phyloP scores from a whole-genome alignment of 2,113 vertebrate species.

The Paratilapia polleni region DNA sequence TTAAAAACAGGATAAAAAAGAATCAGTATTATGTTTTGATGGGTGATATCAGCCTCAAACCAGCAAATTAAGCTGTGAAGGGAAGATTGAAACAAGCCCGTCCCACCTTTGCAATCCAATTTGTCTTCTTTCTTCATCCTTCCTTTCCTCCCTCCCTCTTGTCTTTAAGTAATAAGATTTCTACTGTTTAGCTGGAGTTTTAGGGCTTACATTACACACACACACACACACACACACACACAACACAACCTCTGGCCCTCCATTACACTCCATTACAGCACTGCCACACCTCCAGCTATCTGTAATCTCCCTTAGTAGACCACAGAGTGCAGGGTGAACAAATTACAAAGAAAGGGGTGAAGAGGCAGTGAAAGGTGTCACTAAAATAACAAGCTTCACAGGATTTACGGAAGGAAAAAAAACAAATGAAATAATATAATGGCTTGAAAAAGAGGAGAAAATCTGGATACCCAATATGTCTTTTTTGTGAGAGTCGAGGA shows the following conservation, averaged over 20 bases:
- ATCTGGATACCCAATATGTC: constrained; percentile 22
- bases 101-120: constrained; percentile 59
- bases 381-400: constrained; percentile 40
- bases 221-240: constrained; percentile 5
- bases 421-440: constrained; percentile 40
- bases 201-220: constrained; percentile 10
- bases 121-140: constrained; percentile 49
- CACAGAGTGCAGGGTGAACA: constrained; percentile 27
- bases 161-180: constrained; percentile 72
- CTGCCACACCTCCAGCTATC: constrained; percentile 61
- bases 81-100: constrained; percentile 6
- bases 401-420: constrained; percentile 30
- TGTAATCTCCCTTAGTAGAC: constrained; percentile 57
- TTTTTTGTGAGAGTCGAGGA: constrained; percentile 43
- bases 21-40: constrained; percentile 23
- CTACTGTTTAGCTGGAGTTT: constrained; percentile 57
- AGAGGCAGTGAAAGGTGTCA: constrained; percentile 43
- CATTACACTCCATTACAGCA: constrained; percentile 53
- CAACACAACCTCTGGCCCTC: constrained; percentile 44
- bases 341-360: constrained; percentile 32
- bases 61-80: not conserved
- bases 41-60: not conserved
- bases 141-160: constrained; percentile 27
- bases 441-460: constrained; percentile 36
- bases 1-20: constrained; percentile 19